A percentile compares a stretch with the other conserved stretches of the same genome.
phyloP scores from a whole-genome alignment of 1,140 invertebrate species.

The Drosophila ogumai region DNA sequence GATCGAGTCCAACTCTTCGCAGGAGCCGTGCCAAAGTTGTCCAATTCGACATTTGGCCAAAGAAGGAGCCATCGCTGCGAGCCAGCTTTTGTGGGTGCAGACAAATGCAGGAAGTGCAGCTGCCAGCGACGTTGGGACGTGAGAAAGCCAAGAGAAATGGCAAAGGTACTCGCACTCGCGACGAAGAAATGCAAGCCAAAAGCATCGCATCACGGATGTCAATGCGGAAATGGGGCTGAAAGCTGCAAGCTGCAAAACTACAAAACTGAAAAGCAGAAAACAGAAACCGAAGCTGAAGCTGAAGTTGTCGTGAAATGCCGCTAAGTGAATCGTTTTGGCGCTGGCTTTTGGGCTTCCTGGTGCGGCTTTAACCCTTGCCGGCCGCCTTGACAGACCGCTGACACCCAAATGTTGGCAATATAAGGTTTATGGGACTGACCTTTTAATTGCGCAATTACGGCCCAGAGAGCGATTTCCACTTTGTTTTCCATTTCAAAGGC shows the following conservation, averaged over 20 bases:
- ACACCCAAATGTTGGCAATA: slow-evolving; percentile 25
- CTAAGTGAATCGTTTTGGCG: slow-evolving; percentile 59
- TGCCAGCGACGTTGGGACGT: slow-evolving; percentile 48
- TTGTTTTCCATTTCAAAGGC: slow-evolving; percentile 42
- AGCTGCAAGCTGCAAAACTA: slow-evolving; percentile 21
- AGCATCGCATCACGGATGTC: slow-evolving; percentile 66
- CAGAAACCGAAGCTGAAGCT: slow-evolving; percentile 33
- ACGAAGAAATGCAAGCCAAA: slow-evolving; percentile 48
- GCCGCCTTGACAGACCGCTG: slow-evolving; percentile 43
- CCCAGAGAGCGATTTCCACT: slow-evolving; percentile 36
- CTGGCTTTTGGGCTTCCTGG: slow-evolving; percentile 35
- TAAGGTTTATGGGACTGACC: slow-evolving; percentile 47
- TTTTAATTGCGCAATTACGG: slow-evolving; percentile 61
- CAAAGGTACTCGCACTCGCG: slow-evolving; percentile 61
- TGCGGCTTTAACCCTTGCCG: slow-evolving; percentile 44
- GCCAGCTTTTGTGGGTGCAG: slow-evolving; percentile 54
- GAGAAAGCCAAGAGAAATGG: slow-evolving; percentile 75
- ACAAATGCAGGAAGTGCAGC: slow-evolving; percentile 53
- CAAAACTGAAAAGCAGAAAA: slow-evolving; percentile 2
- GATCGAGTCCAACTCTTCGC: slow-evolving; percentile 6
- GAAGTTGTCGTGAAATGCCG: slow-evolving; percentile 76
- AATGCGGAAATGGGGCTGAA: slow-evolving; percentile 66
- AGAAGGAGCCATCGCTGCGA: slow-evolving; percentile 37
- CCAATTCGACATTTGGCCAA: slow-evolving; percentile 67
- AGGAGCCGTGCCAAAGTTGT: slow-evolving; percentile 42